Evolutionary conservation across 2,797 vertebrate genomes (phyloP).

Genomic region (Liasis olivaceus): DNA sequence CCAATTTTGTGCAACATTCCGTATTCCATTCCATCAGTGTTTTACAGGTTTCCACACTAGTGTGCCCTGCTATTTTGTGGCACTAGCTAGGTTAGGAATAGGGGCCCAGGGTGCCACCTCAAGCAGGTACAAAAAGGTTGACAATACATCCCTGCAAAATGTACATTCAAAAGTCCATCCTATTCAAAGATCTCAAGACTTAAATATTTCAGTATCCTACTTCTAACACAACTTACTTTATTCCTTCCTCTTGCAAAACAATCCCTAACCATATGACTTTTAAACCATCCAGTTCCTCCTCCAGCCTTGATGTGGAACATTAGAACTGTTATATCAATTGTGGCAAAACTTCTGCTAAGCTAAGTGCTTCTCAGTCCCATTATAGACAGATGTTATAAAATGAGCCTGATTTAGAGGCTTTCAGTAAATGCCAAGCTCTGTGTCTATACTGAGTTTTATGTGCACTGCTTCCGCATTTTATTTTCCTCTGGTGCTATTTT

Average conservation of each 20-base stretch:
- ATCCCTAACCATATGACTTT: background rate
- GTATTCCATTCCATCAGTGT: background rate
- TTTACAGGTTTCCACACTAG: background rate
- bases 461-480: no score
- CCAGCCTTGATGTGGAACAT: background rate
- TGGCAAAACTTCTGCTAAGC: constrained; percentile 28
- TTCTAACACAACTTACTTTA: background rate
- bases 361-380: background rate
- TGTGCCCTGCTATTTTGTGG: background rate
- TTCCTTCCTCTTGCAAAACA: background rate
- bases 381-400: background rate
- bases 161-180: background rate
- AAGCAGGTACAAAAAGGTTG: background rate
- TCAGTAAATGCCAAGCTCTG: background rate
- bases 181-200: background rate
- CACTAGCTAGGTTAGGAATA: background rate
- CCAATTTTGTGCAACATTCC: background rate
- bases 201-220: background rate
- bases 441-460: background rate
- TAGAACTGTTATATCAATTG: background rate
- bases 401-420: background rate
- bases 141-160: background rate
- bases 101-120: background rate
- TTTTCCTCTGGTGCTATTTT: background rate
- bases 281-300: background rate